Base-by-base conservation (phyloP, 2,888 invertebrate genomes). In the Girardia tigrina region DNA sequence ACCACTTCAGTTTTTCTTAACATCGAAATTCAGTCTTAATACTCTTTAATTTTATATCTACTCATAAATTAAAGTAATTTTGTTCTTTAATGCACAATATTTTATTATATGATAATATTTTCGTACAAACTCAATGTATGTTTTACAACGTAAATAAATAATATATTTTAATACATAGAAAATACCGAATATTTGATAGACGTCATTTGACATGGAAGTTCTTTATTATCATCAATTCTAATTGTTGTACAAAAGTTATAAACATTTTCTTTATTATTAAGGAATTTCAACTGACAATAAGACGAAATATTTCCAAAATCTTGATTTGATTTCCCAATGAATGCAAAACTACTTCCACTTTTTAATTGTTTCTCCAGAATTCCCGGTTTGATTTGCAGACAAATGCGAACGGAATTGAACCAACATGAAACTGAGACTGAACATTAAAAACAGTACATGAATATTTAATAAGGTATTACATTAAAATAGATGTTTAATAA, bases 131-230 rank as follows among this genome's bases (percentile, higher is more conserved):
- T n/a, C n/a, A n/a, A n/a, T n/a, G n/a, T n/a, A n/a, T n/a, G n/a
- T n/a, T n/a, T n/a, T n/a, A n/a, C n/a, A n/a, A n/a, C n/a, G n/a
- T n/a, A n/a, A n/a, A n/a, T n/a, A n/a, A n/a, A n/a, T n/a, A n/a
- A n/a, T n/a, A n/a, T n/a, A n/a, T n/a, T n/a, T n/a, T n/a, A n/a
- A n/a, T n/a, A n/a, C n/a, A n/a, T n/a, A n/a, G n/a, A n/a, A n/a
- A n/a, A 12, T 56, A 56, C 56, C 23, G 56, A 56, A 56, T 56
- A 56, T 56, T 56, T 56, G n/a, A 56, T 56, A 12, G 56, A 56
- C 23, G 56, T 56, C n/a, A 56, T 56, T 8, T n/a, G 20, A 56
- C 56, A 56, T 8, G 56, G 56, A 56, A 56, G 56, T 6, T 4
- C n/a, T 56, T 56, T 56, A n/a, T 56, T 56, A 4, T 20, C n/a